phyloP scores from a whole-genome alignment of 1,140 invertebrate genomes.

The Pentalonia nigronervosa region DNA sequence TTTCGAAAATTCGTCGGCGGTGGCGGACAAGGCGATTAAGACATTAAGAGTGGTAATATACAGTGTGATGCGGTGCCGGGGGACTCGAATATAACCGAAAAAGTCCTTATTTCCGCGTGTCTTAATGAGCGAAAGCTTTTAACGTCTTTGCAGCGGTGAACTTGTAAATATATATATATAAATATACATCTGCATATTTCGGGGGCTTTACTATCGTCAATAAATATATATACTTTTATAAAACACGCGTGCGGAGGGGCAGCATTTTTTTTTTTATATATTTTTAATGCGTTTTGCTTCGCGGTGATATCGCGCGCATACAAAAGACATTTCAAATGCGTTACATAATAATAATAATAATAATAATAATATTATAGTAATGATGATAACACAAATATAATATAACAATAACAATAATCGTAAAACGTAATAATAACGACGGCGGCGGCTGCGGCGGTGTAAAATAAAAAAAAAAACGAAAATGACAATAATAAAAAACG shows the following conservation, averaged over 20 bases:
- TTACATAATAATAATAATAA: background rate
- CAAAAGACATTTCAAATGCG: constrained; percentile 50
- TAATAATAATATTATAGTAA: background rate
- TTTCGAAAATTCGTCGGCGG: constrained; percentile 34
- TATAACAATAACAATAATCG: constrained; percentile 25
- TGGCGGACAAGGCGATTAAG: constrained; percentile 22
- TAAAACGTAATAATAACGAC: constrained; percentile 33
- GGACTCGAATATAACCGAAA: constrained; percentile 37
- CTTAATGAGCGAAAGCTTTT: constrained; percentile 57
- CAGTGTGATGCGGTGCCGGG: background rate
- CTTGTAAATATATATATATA: background rate
- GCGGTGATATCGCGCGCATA: constrained; percentile 28
- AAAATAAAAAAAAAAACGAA: constrained; percentile 26
- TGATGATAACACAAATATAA: constrained; percentile 11
- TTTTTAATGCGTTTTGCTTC: constrained; percentile 43
- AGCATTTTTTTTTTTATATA: constrained; percentile 14
- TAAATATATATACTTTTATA: background rate
- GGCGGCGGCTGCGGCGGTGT: no score
- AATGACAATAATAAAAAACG: constrained; percentile 32
- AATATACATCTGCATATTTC: constrained; percentile 54
- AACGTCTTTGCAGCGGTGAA: constrained; percentile 35
- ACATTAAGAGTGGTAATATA: constrained; percentile 34
- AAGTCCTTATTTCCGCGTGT: constrained; percentile 52
- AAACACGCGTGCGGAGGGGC: background rate
- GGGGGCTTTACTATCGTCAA: constrained; percentile 14